Percentiles rank a stretch among this genome's conserved stretches.
These are phyloP conservation scores for Heterotilapia buettikoferi DNA, from an alignment of 2,113 vertebrate species.

Conservation along the genomic window DNA sequence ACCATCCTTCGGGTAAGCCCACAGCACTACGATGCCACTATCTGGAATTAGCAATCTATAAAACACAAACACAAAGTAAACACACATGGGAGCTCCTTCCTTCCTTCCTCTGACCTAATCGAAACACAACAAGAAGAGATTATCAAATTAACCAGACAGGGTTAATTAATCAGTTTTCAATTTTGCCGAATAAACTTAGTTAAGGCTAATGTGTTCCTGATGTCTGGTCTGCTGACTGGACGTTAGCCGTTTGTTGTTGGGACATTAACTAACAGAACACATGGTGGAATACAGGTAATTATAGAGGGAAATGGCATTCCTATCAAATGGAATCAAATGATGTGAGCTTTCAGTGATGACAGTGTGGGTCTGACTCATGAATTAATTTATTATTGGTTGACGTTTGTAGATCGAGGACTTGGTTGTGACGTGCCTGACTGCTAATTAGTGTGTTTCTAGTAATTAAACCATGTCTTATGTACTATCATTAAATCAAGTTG, in stretches of 20 bases:
- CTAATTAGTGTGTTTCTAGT: neutral
- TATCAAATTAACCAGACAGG: conserved; percentile 24
- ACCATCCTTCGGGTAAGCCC: neutral
- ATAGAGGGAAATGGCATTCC: neutral
- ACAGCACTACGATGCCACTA: neutral
- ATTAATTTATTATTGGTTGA: neutral
- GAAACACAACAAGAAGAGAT: neutral
- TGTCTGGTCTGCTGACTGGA: conserved; percentile 6
- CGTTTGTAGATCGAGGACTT: neutral
- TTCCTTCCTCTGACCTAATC: conserved; percentile 49
- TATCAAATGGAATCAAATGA: neutral
- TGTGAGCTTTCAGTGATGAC: neutral
- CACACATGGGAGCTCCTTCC: conserved; percentile 14
- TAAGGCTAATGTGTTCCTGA: conserved; percentile 15
- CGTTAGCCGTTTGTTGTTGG: conserved; percentile 13
- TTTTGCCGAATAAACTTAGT: conserved; percentile 16
- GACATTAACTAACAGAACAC: neutral
- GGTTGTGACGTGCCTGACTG: neutral
- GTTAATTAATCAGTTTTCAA: conserved; percentile 43
- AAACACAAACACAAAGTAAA: neutral
- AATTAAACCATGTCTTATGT: neutral
- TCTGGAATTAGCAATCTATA: neutral
- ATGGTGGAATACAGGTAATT: neutral
- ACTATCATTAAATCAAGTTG: neutral
- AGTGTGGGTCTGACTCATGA: neutral